These are phyloP conservation scores for Philopotamus ludificatus DNA, from an alignment of 1,140 invertebrate species.

Conservation along the genomic window DNA sequence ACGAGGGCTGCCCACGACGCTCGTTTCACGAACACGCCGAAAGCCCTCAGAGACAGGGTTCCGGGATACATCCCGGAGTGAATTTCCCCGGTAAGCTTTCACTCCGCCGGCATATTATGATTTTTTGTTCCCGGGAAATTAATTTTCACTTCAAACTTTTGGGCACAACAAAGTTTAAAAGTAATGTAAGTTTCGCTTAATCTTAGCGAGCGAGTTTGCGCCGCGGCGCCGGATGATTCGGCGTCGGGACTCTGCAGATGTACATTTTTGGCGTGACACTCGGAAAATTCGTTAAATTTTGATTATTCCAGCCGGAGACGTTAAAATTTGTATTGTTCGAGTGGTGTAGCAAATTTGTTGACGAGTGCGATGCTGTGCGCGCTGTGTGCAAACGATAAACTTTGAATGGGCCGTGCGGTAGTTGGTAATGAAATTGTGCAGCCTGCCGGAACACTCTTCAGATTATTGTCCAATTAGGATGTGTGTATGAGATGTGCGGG, in stretches of 20 bases:
- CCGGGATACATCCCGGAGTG: background rate
- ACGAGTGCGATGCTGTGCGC: too few species aligned
- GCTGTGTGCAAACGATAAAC: too few species aligned
- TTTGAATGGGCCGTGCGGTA: too few species aligned
- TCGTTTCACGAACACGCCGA: background rate
- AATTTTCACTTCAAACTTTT: slow-evolving; percentile 24
- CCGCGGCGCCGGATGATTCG: slow-evolving; percentile 8
- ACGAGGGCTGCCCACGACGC: background rate
- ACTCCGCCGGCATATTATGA: slow-evolving; percentile 2
- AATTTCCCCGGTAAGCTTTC: background rate
- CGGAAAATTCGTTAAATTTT: too few species aligned
- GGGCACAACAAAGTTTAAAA: slow-evolving; percentile 29
- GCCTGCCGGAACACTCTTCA: too few species aligned
- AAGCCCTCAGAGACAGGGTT: background rate
- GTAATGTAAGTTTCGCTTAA: slow-evolving; percentile 27
- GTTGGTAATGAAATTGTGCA: too few species aligned
- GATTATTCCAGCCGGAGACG: too few species aligned
- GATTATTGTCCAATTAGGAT: too few species aligned
- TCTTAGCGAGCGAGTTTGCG: slow-evolving; percentile 12
- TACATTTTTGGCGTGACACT: too few species aligned
- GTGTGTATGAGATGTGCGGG: too few species aligned
- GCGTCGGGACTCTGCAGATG: background rate
- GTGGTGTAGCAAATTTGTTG: too few species aligned
- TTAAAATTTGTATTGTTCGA: too few species aligned
- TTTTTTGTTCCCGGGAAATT: slow-evolving; percentile 19